These are phyloP conservation scores for Mimas tiliae DNA, from an alignment of 2,888 invertebrate species.

Conservation along the genomic window DNA sequence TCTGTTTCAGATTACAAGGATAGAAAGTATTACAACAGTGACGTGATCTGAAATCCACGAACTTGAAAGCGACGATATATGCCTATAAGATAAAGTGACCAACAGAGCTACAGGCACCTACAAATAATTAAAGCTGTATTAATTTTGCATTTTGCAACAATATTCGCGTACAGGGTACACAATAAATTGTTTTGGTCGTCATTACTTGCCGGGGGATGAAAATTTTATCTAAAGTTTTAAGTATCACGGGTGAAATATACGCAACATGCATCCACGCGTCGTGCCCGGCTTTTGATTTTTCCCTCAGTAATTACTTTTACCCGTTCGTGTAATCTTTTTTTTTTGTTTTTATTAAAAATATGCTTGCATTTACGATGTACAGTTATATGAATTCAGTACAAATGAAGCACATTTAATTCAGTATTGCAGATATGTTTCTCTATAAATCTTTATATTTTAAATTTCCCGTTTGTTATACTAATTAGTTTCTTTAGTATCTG, in stretches of 20 bases:
- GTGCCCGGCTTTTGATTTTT: conserved; percentile 1
- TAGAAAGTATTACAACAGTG: neutral
- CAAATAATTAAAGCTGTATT: neutral
- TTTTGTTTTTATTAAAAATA: neutral
- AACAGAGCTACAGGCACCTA: neutral
- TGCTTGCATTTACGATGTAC: too few relatives aligned
- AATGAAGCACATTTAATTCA: too few relatives aligned
- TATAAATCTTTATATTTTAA: too few relatives aligned
- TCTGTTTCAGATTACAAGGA: neutral
- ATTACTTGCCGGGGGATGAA: neutral
- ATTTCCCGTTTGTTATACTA: too few relatives aligned
- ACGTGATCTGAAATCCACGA: neutral
- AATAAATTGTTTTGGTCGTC: neutral
- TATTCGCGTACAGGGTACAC: neutral
- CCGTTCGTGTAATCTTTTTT: neutral
- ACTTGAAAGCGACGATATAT: neutral
- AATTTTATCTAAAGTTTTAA: conserved; percentile 12
- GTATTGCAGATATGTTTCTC: too few relatives aligned
- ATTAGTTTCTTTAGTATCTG: too few relatives aligned
- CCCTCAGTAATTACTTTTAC: conserved; percentile 1
- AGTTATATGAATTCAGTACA: too few relatives aligned
- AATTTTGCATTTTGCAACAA: neutral
- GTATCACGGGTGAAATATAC: conserved; percentile 2
- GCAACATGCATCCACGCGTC: neutral
- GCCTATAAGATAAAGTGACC: neutral